Conservation (phyloP, 2,113 vertebrate genomes). For the Psophia crepitans region DNA sequence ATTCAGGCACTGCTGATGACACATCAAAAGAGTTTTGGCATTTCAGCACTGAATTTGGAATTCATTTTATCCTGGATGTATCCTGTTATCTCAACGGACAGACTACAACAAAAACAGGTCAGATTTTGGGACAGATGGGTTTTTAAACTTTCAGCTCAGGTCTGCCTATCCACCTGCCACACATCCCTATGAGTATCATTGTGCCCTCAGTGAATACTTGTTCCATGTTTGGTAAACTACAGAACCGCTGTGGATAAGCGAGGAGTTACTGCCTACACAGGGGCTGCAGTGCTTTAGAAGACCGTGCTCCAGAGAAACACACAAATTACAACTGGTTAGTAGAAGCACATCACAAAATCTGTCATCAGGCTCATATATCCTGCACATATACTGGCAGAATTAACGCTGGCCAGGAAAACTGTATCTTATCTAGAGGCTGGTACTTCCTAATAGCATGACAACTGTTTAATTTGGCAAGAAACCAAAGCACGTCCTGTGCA, state of each 20-base stretch:
- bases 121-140: neutral
- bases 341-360: neutral
- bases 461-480: slow-evolving; percentile 23
- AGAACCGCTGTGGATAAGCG: neutral
- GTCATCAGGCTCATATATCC: neutral
- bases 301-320: neutral
- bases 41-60: neutral
- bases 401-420: neutral
- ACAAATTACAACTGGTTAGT: neutral
- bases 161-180: neutral
- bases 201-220: neutral
- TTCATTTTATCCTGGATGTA: neutral
- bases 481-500: neutral
- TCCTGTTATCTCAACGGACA: neutral
- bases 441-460: slow-evolving; percentile 8
- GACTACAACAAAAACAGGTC: neutral
- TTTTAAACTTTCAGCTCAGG: neutral
- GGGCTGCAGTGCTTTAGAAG: neutral
- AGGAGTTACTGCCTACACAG: neutral
- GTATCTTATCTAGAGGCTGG: neutral
- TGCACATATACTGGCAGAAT: neutral
- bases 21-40: neutral
- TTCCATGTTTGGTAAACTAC: neutral
- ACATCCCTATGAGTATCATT: neutral
- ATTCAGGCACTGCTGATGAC: neutral